Conservation (phyloP, 64 coral and sea anemone species). For the Stylophora pistillata region DNA sequence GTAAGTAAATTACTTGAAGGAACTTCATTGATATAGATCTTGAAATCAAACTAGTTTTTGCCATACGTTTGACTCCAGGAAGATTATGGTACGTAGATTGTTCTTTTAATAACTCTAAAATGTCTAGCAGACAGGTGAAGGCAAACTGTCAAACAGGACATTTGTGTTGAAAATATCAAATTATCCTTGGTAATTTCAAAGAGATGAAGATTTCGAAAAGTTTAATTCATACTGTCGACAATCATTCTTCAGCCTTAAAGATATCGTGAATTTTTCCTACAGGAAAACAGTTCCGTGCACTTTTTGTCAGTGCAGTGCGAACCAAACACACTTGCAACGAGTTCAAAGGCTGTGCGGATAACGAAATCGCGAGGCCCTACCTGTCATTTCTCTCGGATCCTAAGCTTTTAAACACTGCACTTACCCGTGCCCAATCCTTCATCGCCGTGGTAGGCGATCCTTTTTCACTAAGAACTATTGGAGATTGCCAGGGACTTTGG, state of each 20-base stretch:
- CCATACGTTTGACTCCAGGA: too few species aligned
- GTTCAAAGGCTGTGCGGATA: background rate
- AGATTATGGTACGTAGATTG: too few species aligned
- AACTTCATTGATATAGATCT: background rate
- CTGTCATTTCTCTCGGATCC: constrained; percentile 66
- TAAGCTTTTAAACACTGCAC: constrained; percentile 75
- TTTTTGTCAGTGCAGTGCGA: constrained; percentile 77
- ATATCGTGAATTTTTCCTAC: background rate
- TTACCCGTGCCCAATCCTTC: constrained; percentile 76
- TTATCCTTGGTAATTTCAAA: too few species aligned
- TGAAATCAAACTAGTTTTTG: background rate
- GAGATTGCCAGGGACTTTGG: constrained; percentile 61
- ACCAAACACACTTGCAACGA: constrained; percentile 46
- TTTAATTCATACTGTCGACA: background rate
- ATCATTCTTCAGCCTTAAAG: too few species aligned
- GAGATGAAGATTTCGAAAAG: too few species aligned
- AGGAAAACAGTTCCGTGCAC: constrained; percentile 76
- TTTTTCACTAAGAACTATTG: constrained; percentile 63
- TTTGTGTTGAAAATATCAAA: too few species aligned
- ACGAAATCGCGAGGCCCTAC: constrained; percentile 1
- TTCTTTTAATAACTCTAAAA: too few species aligned
- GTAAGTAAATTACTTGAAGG: background rate
- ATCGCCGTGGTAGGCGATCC: constrained; percentile 77
- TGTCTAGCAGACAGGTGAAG: too few species aligned
- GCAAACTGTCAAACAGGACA: too few species aligned